Evolutionary conservation across 2,888 invertebrate species (phyloP).

Genomic region (Drosophila barbarae): DNA sequence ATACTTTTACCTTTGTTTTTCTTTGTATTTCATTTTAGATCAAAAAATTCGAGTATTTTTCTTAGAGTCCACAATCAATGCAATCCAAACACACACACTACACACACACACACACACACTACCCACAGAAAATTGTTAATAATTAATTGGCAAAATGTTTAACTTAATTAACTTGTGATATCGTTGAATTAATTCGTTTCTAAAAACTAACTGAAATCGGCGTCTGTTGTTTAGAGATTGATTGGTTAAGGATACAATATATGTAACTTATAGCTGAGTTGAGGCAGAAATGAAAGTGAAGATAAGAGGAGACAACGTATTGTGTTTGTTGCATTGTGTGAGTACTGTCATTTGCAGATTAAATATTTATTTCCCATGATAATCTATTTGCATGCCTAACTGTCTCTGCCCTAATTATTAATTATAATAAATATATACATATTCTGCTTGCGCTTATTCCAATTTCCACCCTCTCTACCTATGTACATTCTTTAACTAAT

Average conservation of each 20-base stretch:
- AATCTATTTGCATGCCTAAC: constrained; percentile 23
- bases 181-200: constrained; percentile 17
- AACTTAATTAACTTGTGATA: constrained; percentile 15
- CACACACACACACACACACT: constrained; percentile 42
- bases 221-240: constrained; percentile 3
- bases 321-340: constrained; percentile 65
- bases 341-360: constrained; percentile 62
- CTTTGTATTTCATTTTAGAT: constrained; percentile 77
- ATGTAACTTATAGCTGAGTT: constrained; percentile 59
- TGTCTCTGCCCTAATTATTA: neutral
- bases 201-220: constrained; percentile 19
- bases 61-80: constrained; percentile 46
- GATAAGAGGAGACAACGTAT: constrained; percentile 5
- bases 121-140: constrained; percentile 36
- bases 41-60: constrained; percentile 75
- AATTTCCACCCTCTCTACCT: neutral
- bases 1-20: constrained; percentile 33
- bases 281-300: constrained; percentile 51
- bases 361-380: neutral
- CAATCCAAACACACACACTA: constrained; percentile 37
- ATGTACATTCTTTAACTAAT: neutral
- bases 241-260: constrained; percentile 13
- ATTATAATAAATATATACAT: constrained; percentile 1
- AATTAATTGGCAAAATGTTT: neutral
- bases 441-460: constrained; percentile 13